A percentile compares a stretch with the other conserved stretches of the same genome.
These are phyloP conservation scores for Drosophila buzzatii DNA, from an alignment of 2,888 invertebrate genomes.

Conservation along the genomic window DNA sequence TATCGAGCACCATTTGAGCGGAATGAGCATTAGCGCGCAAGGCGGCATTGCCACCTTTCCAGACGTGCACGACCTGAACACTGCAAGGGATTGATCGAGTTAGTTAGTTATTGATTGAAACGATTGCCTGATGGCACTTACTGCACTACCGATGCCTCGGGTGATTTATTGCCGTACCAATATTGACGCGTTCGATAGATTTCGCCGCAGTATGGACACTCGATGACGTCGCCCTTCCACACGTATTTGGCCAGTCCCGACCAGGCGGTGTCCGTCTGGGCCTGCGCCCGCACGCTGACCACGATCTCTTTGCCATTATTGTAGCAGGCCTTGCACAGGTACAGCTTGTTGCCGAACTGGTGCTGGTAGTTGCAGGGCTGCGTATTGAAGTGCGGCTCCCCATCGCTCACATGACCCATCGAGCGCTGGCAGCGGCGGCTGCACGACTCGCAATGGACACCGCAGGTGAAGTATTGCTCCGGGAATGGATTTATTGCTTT, in stretches of 20 bases:
- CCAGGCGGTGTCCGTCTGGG: constrained; percentile 86
- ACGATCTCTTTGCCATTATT: constrained; percentile 86
- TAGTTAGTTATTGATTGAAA: background rate
- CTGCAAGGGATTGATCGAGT: constrained; percentile 62
- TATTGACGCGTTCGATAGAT: constrained; percentile 90
- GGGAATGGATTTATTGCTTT: constrained; percentile 89
- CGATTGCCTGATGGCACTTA: constrained; percentile 35
- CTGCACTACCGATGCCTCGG: constrained; percentile 89
- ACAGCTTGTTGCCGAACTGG: constrained; percentile 90
- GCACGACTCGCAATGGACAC: constrained; percentile 90
- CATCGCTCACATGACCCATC: constrained; percentile 89
- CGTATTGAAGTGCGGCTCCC: constrained; percentile 87
- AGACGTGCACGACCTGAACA: constrained; percentile 89
- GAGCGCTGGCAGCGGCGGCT: constrained; percentile 88
- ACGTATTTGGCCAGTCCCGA: constrained; percentile 90
- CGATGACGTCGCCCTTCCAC: constrained; percentile 92
- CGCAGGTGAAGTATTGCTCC: constrained; percentile 92
- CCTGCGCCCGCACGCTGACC: constrained; percentile 77
- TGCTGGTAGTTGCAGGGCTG: constrained; percentile 88
- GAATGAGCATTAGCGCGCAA: constrained; percentile 86
- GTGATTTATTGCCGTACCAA: constrained; percentile 92
- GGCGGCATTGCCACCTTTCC: constrained; percentile 87
- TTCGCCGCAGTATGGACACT: constrained; percentile 88
- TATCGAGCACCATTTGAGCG: constrained; percentile 89
- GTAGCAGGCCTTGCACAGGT: constrained; percentile 88